These are phyloP conservation scores for Coecobrya sp. DNA, from an alignment of 2,888 invertebrate genomes.

Conservation along the genomic window DNA sequence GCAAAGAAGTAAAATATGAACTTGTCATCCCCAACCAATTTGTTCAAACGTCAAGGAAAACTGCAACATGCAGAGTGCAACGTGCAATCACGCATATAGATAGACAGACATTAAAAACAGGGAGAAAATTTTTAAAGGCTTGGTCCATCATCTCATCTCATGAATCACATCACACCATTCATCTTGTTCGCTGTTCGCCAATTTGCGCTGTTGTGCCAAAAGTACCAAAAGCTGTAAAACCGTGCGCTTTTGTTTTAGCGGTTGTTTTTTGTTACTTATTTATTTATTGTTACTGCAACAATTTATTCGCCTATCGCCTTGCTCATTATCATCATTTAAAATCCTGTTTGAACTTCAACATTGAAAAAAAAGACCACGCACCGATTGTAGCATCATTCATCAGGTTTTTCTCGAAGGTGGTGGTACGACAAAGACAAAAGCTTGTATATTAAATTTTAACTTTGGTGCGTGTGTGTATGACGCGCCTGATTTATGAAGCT, in stretches of 20 bases:
- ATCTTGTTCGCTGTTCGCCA: neutral
- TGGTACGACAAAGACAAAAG: neutral
- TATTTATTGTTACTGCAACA: slow-evolving; percentile 43
- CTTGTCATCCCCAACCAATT: neutral
- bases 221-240: neutral
- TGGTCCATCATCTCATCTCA: neutral
- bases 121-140: slow-evolving; percentile 18
- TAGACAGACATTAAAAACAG: neutral
- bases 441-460: too few relatives aligned
- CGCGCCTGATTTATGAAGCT: neutral
- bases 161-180: slow-evolving; percentile 6
- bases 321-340: slow-evolving; percentile 41
- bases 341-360: slow-evolving; percentile 50
- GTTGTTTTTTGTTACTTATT: slow-evolving; percentile 21
- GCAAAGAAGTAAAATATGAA: too few relatives aligned
- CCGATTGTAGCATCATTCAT: neutral
- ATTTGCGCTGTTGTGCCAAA: neutral
- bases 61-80: neutral
- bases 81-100: too few relatives aligned
- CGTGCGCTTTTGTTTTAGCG: neutral
- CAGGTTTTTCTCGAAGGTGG: neutral
- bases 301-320: slow-evolving; percentile 17
- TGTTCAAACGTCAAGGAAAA: neutral
- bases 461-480: neutral
- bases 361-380: slow-evolving; percentile 1